Conservation (phyloP, 37 sponge, comb jelly and placozoan species). For the Eunapius fragilis region DNA sequence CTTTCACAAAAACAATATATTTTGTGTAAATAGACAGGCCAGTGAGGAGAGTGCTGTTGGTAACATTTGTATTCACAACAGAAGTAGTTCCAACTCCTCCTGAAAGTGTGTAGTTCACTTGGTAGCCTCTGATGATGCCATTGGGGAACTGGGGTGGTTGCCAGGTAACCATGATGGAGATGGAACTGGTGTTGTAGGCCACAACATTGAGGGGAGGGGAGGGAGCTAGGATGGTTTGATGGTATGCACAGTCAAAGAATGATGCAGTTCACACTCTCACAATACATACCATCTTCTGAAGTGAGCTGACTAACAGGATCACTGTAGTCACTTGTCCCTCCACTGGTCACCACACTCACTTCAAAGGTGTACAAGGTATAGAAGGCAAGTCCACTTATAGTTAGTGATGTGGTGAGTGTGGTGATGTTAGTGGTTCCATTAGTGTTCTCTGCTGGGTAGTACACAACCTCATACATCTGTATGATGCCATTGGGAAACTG, state of each 20-base stretch:
- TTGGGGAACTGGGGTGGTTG: conserved; percentile 29
- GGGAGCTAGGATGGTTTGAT: conserved; percentile 27
- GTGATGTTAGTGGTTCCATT: not conserved
- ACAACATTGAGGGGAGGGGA: conserved; percentile 22
- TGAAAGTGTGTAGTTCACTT: not conserved
- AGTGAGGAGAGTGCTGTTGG: not conserved
- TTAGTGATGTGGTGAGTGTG: not conserved
- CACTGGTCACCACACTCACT: conserved; percentile 10
- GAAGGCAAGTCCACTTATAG: not conserved
- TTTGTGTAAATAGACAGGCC: conserved; percentile 36
- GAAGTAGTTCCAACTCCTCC: not conserved
- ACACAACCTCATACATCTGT: not conserved
- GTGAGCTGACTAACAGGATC: not conserved
- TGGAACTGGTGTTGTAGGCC: not conserved
- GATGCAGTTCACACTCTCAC: not conserved
- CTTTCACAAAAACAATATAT: conserved; percentile 21
- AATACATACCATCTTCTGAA: not conserved
- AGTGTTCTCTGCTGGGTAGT: not conserved
- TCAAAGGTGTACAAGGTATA: not conserved
- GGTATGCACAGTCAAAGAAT: no score
- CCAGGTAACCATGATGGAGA: conserved; percentile 34
- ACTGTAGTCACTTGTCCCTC: not conserved
- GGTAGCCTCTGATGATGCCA: conserved; percentile 34
- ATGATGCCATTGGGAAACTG: not conserved
- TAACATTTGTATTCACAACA: not conserved